Base-by-base conservation (phyloP, 1,140 invertebrate genomes). In the Drosophila nigrodunni region DNA sequence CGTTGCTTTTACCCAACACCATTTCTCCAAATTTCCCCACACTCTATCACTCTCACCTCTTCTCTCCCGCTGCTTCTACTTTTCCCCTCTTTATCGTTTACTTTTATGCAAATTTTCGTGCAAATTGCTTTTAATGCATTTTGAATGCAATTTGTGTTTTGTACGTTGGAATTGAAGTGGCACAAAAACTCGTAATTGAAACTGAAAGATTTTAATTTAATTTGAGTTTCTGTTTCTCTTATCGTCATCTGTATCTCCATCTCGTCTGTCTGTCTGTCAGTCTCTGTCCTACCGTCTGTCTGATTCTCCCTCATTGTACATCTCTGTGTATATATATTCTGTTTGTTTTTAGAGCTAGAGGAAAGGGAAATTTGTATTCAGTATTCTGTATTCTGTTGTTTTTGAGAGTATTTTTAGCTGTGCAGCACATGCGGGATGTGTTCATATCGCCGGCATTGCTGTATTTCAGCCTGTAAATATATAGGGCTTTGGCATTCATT, bases 191-290 rank as follows among this genome's bases (percentile, higher is more conserved):
- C 85, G 85, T 88, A 88, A 88, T 88, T 88, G 85, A 88, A 88
- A 88, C 85, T 89, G 86, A 88, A 88, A 88, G 85, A 89, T 88
- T 88, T 88, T 88, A 88, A 88, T 88, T 88, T 88, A 88, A 88
- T 88, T 88, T 89, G 85, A 89, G 80, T 88, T 88, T 88, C 85
- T 85, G 85, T 90, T 81, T 88, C 83, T 87, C 64, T 87, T 82
- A 87, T 86, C 82, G 81, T 73, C 25, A 60, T 52, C 77, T 77
- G 69, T 74, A 72, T 74, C 81, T 85, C 52, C 41, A 10, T 64
- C 54, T 60, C 58, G 8, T 64, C 54, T 60, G 10, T 8, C 10
- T 30, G 10, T 54, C 61, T 34, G 37, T 43, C 49, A 21, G 46
- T 60, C 60, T 69, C 55, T 21, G 18, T 21, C 2, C 64, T 50